A percentile compares a stretch with the other conserved stretches of the same genome.
phyloP scores from a whole-genome alignment of 2,797 vertebrate genomes.

The Pampus argenteus region DNA sequence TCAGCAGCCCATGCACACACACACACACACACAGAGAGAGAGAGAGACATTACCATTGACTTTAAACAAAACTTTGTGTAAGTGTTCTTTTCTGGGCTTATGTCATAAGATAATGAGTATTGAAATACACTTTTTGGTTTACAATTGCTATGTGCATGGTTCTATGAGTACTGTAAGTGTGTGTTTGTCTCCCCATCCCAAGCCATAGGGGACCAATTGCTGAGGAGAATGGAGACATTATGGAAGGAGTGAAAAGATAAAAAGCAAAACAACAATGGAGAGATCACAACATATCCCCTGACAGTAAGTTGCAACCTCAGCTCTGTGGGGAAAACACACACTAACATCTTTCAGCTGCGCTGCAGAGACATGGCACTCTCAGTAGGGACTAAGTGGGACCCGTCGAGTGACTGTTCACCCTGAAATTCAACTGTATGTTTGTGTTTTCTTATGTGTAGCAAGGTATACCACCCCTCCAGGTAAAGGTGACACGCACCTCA shows the following conservation, averaged over 20 bases:
- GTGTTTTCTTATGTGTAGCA: conserved; percentile 50
- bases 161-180: conserved; percentile 28
- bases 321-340: conserved; percentile 58
- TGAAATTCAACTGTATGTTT: conserved; percentile 38
- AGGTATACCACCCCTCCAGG: conserved; percentile 71
- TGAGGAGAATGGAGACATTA: conserved; percentile 33
- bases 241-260: conserved; percentile 59
- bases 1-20: conserved; percentile 31
- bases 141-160: conserved; percentile 29
- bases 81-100: conserved; percentile 30
- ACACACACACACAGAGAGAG: conserved; percentile 12
- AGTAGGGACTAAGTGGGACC: conserved; percentile 51
- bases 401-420: conserved; percentile 16
- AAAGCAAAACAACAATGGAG: conserved; percentile 65
- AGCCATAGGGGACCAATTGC: conserved; percentile 37
- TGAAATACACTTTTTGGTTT: conserved; percentile 52
- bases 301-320: conserved; percentile 62
- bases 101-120: conserved; percentile 48
- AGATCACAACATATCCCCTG: conserved; percentile 74
- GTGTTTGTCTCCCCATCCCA: conserved; percentile 38
- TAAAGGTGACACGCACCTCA: conserved; percentile 76
- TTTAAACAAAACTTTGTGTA: conserved; percentile 50
- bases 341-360: conserved; percentile 40
- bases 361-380: conserved; percentile 52
- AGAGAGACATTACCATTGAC: conserved; percentile 1